Evolutionary conservation across 2,113 vertebrate species (phyloP).

Genomic region (Lontra canadensis): DNA sequence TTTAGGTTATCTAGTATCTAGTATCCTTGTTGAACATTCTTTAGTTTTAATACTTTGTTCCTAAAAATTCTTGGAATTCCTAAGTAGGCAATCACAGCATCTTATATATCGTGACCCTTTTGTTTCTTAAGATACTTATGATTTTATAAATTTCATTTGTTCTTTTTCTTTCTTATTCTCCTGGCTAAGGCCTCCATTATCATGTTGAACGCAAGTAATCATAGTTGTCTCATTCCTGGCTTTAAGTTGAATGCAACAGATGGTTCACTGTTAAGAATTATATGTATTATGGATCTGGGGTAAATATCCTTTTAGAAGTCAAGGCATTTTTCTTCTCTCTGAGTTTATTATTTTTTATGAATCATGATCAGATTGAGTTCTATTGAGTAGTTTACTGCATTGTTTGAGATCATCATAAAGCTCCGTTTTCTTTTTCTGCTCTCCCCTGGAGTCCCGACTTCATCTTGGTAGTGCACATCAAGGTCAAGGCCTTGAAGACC

Average conservation of each 20-base stretch:
- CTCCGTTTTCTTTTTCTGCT: not conserved
- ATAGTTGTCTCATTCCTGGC: not conserved
- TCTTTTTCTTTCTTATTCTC: not conserved
- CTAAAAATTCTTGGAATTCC: conserved; percentile 26
- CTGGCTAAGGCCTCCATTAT: not conserved
- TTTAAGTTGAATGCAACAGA: not conserved
- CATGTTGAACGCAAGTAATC: not conserved
- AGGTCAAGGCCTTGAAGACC: not conserved
- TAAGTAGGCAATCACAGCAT: not conserved
- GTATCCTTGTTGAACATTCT: not conserved
- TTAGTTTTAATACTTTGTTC: not conserved
- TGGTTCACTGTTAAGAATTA: not conserved
- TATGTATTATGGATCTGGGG: not conserved
- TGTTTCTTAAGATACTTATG: not conserved
- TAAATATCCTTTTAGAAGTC: not conserved
- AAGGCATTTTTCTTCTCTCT: not conserved
- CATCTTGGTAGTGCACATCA: not conserved
- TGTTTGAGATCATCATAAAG: not conserved
- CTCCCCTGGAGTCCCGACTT: not conserved
- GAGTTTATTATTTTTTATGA: conserved; percentile 23
- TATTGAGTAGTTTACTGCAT: not conserved
- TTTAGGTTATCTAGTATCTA: not conserved
- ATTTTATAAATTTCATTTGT: not conserved
- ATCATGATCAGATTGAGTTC: not conserved
- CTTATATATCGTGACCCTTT: not conserved